These are phyloP conservation scores for Pseudoips prasinana DNA, from an alignment of 2,888 invertebrate genomes.

Conservation along the genomic window DNA sequence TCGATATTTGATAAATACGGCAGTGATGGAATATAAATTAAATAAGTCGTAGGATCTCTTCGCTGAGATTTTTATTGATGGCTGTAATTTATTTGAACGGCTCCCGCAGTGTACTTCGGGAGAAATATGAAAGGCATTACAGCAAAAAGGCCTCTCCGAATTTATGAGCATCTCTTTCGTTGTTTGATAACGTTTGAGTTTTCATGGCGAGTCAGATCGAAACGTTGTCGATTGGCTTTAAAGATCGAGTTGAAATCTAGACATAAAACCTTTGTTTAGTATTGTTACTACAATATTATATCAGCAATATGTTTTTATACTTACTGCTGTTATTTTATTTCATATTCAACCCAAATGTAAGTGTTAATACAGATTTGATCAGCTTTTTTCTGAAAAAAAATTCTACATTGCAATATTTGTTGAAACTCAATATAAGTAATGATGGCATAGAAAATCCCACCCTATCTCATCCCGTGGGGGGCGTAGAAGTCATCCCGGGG, in stretches of 20 bases:
- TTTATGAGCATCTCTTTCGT: slow-evolving; percentile 76
- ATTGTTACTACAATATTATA: no score
- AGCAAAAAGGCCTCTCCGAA: slow-evolving; percentile 76
- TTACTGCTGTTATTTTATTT: no score
- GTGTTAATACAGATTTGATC: no score
- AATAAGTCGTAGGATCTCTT: slow-evolving; percentile 76
- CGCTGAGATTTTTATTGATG: slow-evolving; percentile 80
- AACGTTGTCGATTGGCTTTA: slow-evolving; percentile 47
- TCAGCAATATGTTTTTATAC: no score
- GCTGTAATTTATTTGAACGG: slow-evolving; percentile 79
- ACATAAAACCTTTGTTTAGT: no score
- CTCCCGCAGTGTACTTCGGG: slow-evolving; percentile 74
- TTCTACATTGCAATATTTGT: no score
- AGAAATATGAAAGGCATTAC: slow-evolving; percentile 81
- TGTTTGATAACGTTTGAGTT: slow-evolving; percentile 62
- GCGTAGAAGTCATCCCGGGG: no score
- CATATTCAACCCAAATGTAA: no score
- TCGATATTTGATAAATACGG: slow-evolving; percentile 74
- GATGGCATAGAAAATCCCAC: no score
- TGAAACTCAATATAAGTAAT: no score
- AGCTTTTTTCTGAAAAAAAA: no score
- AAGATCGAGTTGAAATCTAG: slow-evolving; percentile 41
- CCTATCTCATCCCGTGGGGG: no score
- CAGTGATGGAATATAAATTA: slow-evolving; percentile 79
- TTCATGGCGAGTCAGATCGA: slow-evolving; percentile 24